Evolutionary conservation across 2,113 vertebrate species (phyloP).

Genomic region (Silurus meridionalis): DNA sequence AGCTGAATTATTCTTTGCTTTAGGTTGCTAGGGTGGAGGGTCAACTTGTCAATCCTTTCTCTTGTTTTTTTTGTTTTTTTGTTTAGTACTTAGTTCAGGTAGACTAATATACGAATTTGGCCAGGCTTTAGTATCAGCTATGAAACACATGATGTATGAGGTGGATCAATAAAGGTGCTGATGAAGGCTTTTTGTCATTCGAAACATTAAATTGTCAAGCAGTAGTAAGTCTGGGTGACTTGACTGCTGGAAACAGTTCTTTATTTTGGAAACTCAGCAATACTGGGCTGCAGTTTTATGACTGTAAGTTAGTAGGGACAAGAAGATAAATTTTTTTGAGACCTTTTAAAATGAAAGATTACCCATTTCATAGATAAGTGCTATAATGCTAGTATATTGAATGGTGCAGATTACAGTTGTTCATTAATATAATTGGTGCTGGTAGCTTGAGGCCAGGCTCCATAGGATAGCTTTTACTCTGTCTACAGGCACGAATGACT

Average conservation of each 20-base stretch:
- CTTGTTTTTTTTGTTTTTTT: neutral
- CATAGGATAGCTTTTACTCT: neutral
- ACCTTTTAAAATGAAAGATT: neutral
- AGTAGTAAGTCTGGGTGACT: neutral
- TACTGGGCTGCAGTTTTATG: neutral
- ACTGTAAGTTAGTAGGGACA: neutral
- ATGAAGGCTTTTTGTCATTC: neutral
- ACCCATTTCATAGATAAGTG: neutral
- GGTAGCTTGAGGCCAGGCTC: neutral
- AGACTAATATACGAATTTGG: conserved; percentile 49
- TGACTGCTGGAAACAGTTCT: neutral
- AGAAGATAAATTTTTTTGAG: neutral
- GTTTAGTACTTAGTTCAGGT: neutral
- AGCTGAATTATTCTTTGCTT: neutral
- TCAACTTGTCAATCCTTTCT: conserved; percentile 61
- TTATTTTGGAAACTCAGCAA: neutral
- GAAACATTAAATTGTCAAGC: neutral
- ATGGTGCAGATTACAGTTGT: neutral
- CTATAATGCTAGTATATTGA: neutral
- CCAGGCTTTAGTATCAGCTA: conserved; percentile 49
- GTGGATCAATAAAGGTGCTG: conserved; percentile 29
- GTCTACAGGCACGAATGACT: neutral
- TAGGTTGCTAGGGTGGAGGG: conserved; percentile 52
- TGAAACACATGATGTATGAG: conserved; percentile 52
- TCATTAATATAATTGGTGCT: conserved; percentile 4